phyloP scores from a whole-genome alignment of 2,797 vertebrate species.

The Pseudomugil tenellus region DNA sequence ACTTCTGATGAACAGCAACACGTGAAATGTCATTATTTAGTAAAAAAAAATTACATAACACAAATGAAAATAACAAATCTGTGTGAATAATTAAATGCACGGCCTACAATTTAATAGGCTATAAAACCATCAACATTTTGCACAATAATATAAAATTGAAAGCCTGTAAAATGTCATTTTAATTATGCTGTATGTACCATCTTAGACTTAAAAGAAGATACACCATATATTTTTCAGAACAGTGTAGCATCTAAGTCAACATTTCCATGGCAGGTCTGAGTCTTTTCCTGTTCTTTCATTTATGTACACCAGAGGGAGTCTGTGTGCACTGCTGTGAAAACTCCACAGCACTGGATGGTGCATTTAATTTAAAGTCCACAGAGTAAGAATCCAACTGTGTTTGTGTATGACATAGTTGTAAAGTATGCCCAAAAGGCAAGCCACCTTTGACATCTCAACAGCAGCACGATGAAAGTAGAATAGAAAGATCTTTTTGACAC shows the following conservation, averaged over 20 bases:
- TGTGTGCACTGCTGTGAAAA: not conserved
- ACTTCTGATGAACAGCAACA: not conserved
- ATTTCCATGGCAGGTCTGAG: not conserved
- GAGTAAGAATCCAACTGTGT: not conserved
- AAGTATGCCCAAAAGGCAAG: not conserved
- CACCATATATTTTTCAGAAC: not conserved
- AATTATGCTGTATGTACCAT: not conserved
- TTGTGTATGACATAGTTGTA: slow-evolving; percentile 2
- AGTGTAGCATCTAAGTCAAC: not conserved
- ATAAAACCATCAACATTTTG: too few relatives aligned
- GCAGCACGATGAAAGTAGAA: slow-evolving; percentile 36
- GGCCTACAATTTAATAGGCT: not conserved
- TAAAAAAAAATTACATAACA: not conserved
- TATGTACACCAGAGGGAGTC: slow-evolving; percentile 56
- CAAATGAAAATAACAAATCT: not conserved
- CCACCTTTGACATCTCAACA: slow-evolving; percentile 36
- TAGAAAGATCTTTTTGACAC: slow-evolving; percentile 41
- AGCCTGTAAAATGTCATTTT: not conserved
- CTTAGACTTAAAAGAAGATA: not conserved
- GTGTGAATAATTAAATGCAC: not conserved
- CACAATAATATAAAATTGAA: not conserved
- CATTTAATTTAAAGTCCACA: slow-evolving; percentile 28
- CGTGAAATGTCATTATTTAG: not conserved
- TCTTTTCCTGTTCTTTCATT: slow-evolving; percentile 21
- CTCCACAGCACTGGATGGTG: not conserved